phyloP scores from a whole-genome alignment of 2,797 vertebrate genomes.

The Hyperoplus immaculatus region DNA sequence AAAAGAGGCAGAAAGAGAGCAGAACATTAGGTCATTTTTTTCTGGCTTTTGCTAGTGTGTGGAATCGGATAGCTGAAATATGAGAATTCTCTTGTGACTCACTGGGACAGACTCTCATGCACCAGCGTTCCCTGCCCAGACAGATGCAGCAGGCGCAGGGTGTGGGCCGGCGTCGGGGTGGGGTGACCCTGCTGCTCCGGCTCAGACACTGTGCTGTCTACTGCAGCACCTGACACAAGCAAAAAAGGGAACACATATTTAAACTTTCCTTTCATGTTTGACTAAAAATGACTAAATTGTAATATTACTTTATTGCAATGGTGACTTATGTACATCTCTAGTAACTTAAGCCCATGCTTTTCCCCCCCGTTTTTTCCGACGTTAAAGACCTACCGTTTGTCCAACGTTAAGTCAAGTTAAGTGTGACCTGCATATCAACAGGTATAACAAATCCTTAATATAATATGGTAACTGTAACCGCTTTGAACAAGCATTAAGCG shows the following conservation, averaged over 20 bases:
- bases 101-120: slow-evolving; percentile 90
- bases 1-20: not conserved
- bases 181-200: slow-evolving; percentile 72
- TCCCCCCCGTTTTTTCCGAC: no score
- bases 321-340: no score
- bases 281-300: no score
- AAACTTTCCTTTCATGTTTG: no score
- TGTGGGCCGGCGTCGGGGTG: slow-evolving; percentile 86
- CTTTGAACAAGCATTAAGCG: no score
- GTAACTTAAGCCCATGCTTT: no score
- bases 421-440: no score
- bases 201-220: slow-evolving; percentile 84
- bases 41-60: fast-evolving
- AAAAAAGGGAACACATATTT: not conserved
- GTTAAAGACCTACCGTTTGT: no score
- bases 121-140: slow-evolving; percentile 90
- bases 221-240: slow-evolving; percentile 75
- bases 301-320: no score
- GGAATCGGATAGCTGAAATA: fast-evolving
- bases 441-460: no score
- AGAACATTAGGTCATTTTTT: not conserved
- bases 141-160: slow-evolving; percentile 90
- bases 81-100: slow-evolving; percentile 65
- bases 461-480: no score
- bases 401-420: no score